Percentiles rank a stretch among this genome's conserved stretches.
Evolutionary conservation across 2,888 invertebrate species (phyloP).

Genomic region (Balanococcus diminutus): DNA sequence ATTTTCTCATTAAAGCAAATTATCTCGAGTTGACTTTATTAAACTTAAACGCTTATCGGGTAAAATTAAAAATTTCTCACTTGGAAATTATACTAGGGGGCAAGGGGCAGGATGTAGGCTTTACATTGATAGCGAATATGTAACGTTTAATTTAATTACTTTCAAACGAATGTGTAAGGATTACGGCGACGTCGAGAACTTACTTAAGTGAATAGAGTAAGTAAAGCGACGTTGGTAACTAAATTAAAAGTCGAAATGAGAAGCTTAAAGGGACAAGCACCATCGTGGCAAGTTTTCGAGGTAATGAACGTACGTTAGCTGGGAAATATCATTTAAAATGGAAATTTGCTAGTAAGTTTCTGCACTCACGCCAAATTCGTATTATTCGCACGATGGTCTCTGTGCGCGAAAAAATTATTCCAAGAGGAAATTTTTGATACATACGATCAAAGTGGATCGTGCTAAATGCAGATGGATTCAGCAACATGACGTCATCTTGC

Average conservation of each 20-base stretch:
- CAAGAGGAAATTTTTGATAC: neutral
- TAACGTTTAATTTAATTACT: neutral
- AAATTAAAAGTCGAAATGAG: slow-evolving; percentile 5
- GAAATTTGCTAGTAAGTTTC: neutral
- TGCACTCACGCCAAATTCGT: neutral
- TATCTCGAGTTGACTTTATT: neutral
- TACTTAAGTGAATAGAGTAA: neutral
- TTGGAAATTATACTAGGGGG: neutral
- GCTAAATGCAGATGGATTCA: too few relatives aligned
- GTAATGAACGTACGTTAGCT: neutral
- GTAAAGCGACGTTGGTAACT: neutral
- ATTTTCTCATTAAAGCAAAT: neutral
- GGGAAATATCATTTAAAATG: neutral
- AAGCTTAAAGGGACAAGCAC: slow-evolving; percentile 5
- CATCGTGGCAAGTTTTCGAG: neutral
- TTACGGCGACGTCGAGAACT: neutral
- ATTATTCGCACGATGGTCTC: neutral
- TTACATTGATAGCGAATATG: neutral
- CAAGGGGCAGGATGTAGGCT: neutral
- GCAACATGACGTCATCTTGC: too few relatives aligned
- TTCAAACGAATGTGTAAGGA: neutral
- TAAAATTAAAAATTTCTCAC: neutral
- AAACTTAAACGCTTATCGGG: neutral
- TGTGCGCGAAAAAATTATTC: neutral
- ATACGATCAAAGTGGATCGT: too few relatives aligned